Conservation (phyloP, 2,113 vertebrate genomes). For the Malurus cyaneus region DNA sequence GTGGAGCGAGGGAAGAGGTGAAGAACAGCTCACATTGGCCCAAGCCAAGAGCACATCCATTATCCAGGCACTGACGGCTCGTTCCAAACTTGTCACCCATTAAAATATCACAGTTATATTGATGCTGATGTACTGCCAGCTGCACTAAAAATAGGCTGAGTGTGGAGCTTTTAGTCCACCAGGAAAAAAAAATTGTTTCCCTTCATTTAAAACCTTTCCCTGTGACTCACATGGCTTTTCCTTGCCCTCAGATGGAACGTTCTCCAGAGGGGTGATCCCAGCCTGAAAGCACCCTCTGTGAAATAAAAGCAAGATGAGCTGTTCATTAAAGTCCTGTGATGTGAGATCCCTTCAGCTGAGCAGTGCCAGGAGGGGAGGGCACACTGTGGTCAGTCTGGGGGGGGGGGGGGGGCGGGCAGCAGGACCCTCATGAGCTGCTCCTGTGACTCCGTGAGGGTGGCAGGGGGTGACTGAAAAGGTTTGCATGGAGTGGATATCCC, state of each 20-base stretch:
- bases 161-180: neutral
- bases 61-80: neutral
- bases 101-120: neutral
- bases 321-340: neutral
- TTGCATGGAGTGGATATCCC: neutral
- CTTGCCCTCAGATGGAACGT: neutral
- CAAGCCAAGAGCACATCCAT: neutral
- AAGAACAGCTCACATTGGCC: neutral
- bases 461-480: neutral
- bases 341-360: neutral
- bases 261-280: neutral
- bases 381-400: fast-evolving
- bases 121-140: neutral
- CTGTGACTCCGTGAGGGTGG: neutral
- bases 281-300: neutral
- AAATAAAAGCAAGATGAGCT: neutral
- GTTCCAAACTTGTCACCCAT: neutral
- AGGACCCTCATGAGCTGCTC: neutral
- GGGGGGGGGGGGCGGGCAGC: too few species aligned
- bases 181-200: neutral
- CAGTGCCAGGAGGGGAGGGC: fast-evolving
- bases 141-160: neutral
- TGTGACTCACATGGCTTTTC: neutral
- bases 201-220: neutral
- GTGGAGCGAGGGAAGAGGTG: neutral